Conservation (phyloP, 2,888 invertebrate species). For the Schizotus pectinicornis region DNA sequence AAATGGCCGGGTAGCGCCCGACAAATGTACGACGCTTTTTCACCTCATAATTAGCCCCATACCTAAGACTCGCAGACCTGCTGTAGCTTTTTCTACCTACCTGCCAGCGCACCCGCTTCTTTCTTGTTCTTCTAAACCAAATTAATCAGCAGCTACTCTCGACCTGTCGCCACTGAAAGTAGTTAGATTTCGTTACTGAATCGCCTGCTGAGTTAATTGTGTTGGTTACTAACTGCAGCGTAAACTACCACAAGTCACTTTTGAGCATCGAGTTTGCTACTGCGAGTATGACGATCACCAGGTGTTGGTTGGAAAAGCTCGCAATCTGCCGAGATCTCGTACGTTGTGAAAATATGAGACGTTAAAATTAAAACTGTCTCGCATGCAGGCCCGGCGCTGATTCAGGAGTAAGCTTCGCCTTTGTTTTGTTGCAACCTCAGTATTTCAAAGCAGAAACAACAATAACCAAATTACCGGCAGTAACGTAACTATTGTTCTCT, state of each 20-base stretch:
- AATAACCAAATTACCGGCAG: too few species aligned
- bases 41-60: conserved; percentile 32
- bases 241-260: too few species aligned
- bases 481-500: too few species aligned
- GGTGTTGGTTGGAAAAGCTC: conserved; percentile 14
- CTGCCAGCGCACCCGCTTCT: background rate
- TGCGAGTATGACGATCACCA: conserved; percentile 10
- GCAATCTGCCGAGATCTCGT: conserved; percentile 16
- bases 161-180: too few species aligned
- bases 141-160: too few species aligned
- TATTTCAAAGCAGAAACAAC: too few species aligned
- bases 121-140: too few species aligned
- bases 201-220: too few species aligned
- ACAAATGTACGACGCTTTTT: conserved; percentile 35
- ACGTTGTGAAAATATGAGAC: conserved; percentile 20
- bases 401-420: background rate
- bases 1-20: conserved; percentile 27
- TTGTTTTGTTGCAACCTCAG: conserved; percentile 16
- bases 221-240: too few species aligned
- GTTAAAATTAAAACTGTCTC: conserved; percentile 34
- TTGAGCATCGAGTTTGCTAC: too few species aligned
- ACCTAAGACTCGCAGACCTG: conserved; percentile 7
- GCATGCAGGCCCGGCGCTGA: conserved; percentile 13
- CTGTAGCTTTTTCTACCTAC: conserved; percentile 10
- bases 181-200: too few species aligned